Percentiles rank a stretch among this genome's conserved stretches.
Evolutionary conservation across 2,888 invertebrate species (phyloP).

Genomic region (Campopleginae sp.): DNA sequence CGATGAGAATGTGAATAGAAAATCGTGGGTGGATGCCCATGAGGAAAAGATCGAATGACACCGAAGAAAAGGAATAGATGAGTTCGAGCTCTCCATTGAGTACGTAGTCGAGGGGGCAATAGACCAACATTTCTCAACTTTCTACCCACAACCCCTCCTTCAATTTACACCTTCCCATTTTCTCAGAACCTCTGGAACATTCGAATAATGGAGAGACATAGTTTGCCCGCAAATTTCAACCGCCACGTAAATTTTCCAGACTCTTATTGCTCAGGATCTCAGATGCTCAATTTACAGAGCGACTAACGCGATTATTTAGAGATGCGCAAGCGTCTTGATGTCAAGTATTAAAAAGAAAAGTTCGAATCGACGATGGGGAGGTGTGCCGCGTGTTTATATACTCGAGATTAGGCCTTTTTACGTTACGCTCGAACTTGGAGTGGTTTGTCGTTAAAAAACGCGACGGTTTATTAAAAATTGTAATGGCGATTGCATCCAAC

Average conservation of each 20-base stretch:
- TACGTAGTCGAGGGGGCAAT: conserved; percentile 43
- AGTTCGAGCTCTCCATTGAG: conserved; percentile 2
- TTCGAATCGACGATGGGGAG: too few relatives aligned
- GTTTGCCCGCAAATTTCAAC: conserved; percentile 17
- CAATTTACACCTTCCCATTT: conserved; percentile 45
- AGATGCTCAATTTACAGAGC: not conserved
- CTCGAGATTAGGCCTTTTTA: too few relatives aligned
- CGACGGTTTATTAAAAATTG: too few relatives aligned
- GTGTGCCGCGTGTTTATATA: too few relatives aligned
- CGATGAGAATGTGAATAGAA: conserved; percentile 57
- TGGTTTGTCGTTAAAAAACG: too few relatives aligned
- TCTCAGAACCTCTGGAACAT: not conserved
- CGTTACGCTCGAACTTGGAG: too few relatives aligned
- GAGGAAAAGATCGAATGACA: conserved; percentile 44
- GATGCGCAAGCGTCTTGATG: too few relatives aligned
- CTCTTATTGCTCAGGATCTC: not conserved
- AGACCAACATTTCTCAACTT: conserved; percentile 43
- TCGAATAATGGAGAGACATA: conserved; percentile 28
- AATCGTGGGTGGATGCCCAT: conserved; percentile 58
- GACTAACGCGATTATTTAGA: not conserved
- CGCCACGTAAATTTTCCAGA: conserved; percentile 5
- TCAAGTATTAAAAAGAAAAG: not conserved
- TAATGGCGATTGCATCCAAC: too few relatives aligned
- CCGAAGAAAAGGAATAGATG: conserved; percentile 39
- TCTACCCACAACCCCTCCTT: conserved; percentile 17